Evolutionary conservation across 2,797 vertebrate genomes (phyloP).

Genomic region (Nothura maculosa): DNA sequence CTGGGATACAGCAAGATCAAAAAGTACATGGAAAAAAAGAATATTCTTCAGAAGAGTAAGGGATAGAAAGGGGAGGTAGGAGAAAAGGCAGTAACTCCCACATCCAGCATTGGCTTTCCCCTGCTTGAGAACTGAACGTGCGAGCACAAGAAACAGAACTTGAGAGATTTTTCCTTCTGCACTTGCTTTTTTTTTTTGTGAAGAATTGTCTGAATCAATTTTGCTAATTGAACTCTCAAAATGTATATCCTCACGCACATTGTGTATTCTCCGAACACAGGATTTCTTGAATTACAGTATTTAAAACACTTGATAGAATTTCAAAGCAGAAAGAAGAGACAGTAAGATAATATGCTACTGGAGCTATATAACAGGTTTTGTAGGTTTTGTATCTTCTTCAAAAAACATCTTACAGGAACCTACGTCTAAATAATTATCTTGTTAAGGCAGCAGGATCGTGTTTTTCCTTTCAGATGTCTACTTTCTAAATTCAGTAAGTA

Average conservation of each 20-base stretch:
- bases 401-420: background rate
- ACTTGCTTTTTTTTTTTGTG: background rate
- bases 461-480: background rate
- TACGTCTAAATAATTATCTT: slow-evolving; percentile 4
- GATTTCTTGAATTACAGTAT: slow-evolving; percentile 16
- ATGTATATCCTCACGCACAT: background rate
- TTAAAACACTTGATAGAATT: slow-evolving; percentile 2
- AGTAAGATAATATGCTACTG: background rate
- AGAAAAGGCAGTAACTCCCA: background rate
- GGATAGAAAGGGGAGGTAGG: no score
- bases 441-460: background rate
- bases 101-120: background rate
- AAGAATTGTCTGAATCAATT: slow-evolving; percentile 23
- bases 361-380: background rate
- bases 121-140: background rate
- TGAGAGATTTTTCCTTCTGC: background rate
- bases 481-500: background rate
- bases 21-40: background rate
- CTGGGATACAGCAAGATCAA: background rate
- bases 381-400: background rate
- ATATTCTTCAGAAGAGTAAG: no score
- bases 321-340: slow-evolving; percentile 2
- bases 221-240: slow-evolving; percentile 2
- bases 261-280: background rate
- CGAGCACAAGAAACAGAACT: background rate